Base-by-base conservation (phyloP, 2,797 vertebrate species). In the Pseudochirops cupreus region DNA sequence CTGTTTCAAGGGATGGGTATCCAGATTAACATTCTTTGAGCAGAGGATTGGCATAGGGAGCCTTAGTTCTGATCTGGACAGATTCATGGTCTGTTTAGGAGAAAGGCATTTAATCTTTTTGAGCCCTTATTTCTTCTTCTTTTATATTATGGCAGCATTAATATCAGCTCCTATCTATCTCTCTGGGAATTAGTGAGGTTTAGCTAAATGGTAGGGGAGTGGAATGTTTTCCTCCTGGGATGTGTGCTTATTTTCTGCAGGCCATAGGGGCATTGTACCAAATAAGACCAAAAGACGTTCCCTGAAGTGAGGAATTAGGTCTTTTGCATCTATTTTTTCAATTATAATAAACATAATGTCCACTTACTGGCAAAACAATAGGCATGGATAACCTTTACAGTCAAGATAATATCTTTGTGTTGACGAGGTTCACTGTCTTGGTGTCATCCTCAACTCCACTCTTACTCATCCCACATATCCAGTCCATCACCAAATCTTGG, bases 121-220 rank as follows among this genome's bases (percentile, higher is more conserved):
- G 14, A 2, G 4, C 0, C 0, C 58, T 90, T 26, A 50, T 55
- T 4, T 92, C 28, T 92, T 95, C 5, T 14, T 91, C 59, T 96
- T 74, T 3, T 82, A 16, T 10, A 52, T 54, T 58, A 87, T 24
- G 28, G 92, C 28, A 9, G 24, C 33, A 91, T 53, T 82, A 89
- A 89, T 39, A 54, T 26, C 0, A 62, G 21, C 74, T 94, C 2
- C 56, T 62, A 56, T 57, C 29, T 93, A 6, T 2, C 21, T 90
- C 92, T 96, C 0, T 29, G 94, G 96, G 91, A 90, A 93, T 91
- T 90, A 14, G 82, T 87, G 24, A 91, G 92, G 55, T 92, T 87
- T 33, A 94, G 14, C 92, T 90, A 95, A 95, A 26, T 89, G n/a
- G n/a, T 31, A 91, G 56, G 21, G 94, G 90, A 91, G 90, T 87